Percentiles rank a stretch among this genome's conserved stretches.
Evolutionary conservation across 1,140 invertebrate genomes (phyloP).

Genomic region (Heliconius himera): DNA sequence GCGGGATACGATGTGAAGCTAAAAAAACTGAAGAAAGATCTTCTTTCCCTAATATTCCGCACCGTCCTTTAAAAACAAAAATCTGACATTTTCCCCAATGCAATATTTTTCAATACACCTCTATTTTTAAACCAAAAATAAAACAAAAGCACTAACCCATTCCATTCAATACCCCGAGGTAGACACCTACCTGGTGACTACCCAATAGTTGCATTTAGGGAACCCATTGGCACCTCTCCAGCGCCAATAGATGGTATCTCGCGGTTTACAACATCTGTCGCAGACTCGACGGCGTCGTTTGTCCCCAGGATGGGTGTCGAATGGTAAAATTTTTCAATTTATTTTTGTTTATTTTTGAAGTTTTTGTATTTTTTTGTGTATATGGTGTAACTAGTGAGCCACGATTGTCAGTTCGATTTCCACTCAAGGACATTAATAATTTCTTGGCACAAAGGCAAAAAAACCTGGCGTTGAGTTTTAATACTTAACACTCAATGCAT

Average conservation of each 20-base stretch:
- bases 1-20: no score
- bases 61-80: no score
- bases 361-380: background rate
- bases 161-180: background rate
- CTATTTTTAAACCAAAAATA: background rate
- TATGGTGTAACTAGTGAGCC: no score
- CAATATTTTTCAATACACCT: no score
- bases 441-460: no score
- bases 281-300: conserved; percentile 41
- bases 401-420: no score
- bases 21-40: no score
- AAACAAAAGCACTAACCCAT: background rate
- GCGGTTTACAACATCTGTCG: conserved; percentile 32
- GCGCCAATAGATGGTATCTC: conserved; percentile 25
- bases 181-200: conserved; percentile 17
- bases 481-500: no score
- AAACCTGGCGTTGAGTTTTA: no score
- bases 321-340: conserved; percentile 3
- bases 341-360: background rate
- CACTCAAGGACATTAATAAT: no score
- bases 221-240: conserved; percentile 42
- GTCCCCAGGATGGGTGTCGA: conserved; percentile 28
- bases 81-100: no score
- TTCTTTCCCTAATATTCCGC: no score
- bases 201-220: conserved; percentile 34